A percentile compares a stretch with the other conserved stretches of the same genome.
Conservation (phyloP, 2,113 vertebrate genomes). For the Rousettus leschenaultii region DNA sequence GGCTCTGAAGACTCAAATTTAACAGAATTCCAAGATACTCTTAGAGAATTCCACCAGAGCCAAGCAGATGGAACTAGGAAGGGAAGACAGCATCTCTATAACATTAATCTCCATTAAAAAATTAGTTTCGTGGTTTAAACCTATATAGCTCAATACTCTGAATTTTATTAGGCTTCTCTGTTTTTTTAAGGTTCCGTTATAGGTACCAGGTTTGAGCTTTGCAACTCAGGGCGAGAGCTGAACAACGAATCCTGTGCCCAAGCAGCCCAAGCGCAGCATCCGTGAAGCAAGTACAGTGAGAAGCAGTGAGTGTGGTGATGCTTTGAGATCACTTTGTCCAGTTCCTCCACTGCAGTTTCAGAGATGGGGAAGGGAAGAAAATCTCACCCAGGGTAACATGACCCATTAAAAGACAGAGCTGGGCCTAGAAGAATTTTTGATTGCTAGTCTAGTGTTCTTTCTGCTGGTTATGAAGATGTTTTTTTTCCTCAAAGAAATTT, state of each 20-base stretch:
- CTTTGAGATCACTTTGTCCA: neutral
- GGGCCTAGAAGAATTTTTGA: neutral
- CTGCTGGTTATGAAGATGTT: neutral
- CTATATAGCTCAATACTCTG: neutral
- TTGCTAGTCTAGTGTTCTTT: neutral
- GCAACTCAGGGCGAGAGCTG: neutral
- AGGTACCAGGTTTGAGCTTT: neutral
- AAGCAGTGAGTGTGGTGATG: neutral
- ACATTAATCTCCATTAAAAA: neutral
- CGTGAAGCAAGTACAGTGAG: neutral
- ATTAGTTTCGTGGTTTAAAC: neutral
- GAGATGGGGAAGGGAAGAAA: neutral
- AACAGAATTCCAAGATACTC: neutral
- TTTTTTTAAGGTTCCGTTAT: neutral
- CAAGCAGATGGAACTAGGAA: neutral
- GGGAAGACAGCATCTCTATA: too few relatives aligned
- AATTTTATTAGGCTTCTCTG: neutral
- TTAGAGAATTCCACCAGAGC: neutral
- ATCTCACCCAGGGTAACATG: neutral
- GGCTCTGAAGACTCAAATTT: neutral
- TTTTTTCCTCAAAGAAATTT: neutral
- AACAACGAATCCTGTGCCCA: neutral
- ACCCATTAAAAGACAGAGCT: neutral
- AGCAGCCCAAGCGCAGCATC: accelerated
- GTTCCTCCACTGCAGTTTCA: neutral